Evolutionary conservation across 2,888 invertebrate genomes (phyloP).

Genomic region (Calliphora vomitoria): DNA sequence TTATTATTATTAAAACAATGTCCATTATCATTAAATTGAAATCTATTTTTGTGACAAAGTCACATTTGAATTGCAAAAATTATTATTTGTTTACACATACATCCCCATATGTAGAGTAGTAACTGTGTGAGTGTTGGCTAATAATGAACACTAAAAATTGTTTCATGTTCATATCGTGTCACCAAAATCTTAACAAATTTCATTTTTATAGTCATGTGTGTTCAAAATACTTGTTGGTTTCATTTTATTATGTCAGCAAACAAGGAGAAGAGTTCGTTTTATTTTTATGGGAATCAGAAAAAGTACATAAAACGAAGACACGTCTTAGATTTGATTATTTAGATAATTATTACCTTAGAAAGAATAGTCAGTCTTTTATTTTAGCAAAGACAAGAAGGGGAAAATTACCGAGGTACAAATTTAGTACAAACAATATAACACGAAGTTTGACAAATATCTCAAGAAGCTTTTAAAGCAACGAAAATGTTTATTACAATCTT

Average conservation of each 20-base stretch:
- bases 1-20: conserved; percentile 42
- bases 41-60: conserved; percentile 60
- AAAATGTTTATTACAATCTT: no score
- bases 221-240: neutral
- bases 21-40: conserved; percentile 70
- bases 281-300: conserved; percentile 8
- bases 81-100: conserved; percentile 43
- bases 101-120: neutral
- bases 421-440: neutral
- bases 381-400: neutral
- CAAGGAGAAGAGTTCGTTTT: neutral
- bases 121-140: conserved; percentile 9
- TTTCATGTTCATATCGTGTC: conserved; percentile 56
- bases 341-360: conserved; percentile 22
- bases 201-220: conserved; percentile 22
- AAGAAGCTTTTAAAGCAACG: no score
- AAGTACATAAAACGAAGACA: conserved; percentile 36
- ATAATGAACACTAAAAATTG: conserved; percentile 43
- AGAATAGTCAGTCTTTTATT: neutral
- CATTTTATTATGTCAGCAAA: neutral
- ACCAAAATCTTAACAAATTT: conserved; percentile 58
- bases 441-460: neutral
- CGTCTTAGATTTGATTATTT: conserved; percentile 56
- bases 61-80: conserved; percentile 64
- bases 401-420: neutral